A percentile compares a stretch with the other conserved stretches of the same genome.
phyloP scores from a whole-genome alignment of 2,797 vertebrate genomes.

The Microchirus variegatus region DNA sequence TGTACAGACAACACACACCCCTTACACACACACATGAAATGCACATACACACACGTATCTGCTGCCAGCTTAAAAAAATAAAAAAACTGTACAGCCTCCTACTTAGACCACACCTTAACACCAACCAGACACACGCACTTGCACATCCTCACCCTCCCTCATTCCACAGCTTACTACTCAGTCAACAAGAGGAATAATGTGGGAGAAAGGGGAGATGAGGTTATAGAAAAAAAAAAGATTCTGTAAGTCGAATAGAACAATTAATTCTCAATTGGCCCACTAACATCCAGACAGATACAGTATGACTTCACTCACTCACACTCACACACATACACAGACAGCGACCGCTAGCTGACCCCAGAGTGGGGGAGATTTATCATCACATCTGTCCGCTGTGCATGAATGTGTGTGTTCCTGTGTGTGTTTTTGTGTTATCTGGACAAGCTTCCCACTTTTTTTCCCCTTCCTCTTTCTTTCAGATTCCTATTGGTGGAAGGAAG shows the following conservation, averaged over 20 bases:
- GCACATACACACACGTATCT: constrained; percentile 46
- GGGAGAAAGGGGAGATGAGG: constrained; percentile 32
- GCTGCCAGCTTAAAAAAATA: constrained; percentile 54
- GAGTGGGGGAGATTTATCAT: constrained; percentile 60
- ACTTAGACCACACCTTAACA: constrained; percentile 64
- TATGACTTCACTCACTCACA: constrained; percentile 31
- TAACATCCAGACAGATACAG: constrained; percentile 57
- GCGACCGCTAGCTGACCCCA: constrained; percentile 61
- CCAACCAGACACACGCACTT: constrained; percentile 43
- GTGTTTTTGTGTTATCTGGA: constrained; percentile 49
- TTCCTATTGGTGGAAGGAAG: constrained; percentile 35
- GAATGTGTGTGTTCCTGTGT: constrained; percentile 59
- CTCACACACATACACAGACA: constrained; percentile 9
- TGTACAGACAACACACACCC: constrained; percentile 77
- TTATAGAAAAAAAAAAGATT: constrained; percentile 21
- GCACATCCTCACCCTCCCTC: constrained; percentile 49
- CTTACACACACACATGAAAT: constrained; percentile 57
- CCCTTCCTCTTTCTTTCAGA: background rate
- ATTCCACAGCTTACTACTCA: constrained; percentile 56
- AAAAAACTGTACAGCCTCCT: constrained; percentile 52
- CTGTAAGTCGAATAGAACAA: constrained; percentile 48
- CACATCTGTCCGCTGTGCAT: constrained; percentile 62
- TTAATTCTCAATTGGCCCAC: constrained; percentile 60
- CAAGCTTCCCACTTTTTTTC: constrained; percentile 34
- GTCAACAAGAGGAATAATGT: constrained; percentile 52